Evolutionary conservation across 1,140 invertebrate genomes (phyloP), one percentile per base, ranked within the genome.

Genomic region (Zaprionus kolodkinae): DNA sequence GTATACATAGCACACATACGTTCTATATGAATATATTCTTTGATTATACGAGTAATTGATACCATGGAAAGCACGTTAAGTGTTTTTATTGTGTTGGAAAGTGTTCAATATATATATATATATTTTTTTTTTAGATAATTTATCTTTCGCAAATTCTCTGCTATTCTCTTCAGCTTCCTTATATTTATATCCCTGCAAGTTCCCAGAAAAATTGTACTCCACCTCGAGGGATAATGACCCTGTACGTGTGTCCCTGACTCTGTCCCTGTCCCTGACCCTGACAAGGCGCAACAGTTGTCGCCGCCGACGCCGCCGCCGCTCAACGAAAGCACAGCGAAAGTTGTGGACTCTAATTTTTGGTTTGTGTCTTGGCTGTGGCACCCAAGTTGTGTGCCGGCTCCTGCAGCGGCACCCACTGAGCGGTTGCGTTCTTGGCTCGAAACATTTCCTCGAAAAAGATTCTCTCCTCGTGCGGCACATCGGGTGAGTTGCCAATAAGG

Each of bases 391-490:
- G 81, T 1, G 66, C 73, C 5, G 83, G 83, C 68, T 92, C 91
- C 4, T 92, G 91, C 2, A 94, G 78, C 17, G 93, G 92, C 15
- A 95, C 85, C 94, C 94, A 94, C 86, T 94, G 94, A 4, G 94
- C 94, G 0, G 94, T 94, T 7, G 94, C 94, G 54, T 93, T 94
- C 64, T 94, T 94, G 30, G 94, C 94, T 9, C 94, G 92, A 56
- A 95, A 87, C 75, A 95, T 93, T 68, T 94, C 93, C 27, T 94
- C 92, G 67, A 94, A 95, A 55, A 94, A 93, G 40, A 94, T 92
- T 63, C 89, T 93, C 40, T 94, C 93, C 43, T 93, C 91, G 0
- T 70, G 79, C 56, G 86, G 93, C 50, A 93, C 93, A 6, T 94
- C 92, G 3, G 88, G 71, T 0, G 93, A 93, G 56, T 91, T 91